A percentile compares a stretch with the other conserved stretches of the same genome.
phyloP scores from a whole-genome alignment of 64 coral and sea anemone species.

The Pachyseris speciosa region DNA sequence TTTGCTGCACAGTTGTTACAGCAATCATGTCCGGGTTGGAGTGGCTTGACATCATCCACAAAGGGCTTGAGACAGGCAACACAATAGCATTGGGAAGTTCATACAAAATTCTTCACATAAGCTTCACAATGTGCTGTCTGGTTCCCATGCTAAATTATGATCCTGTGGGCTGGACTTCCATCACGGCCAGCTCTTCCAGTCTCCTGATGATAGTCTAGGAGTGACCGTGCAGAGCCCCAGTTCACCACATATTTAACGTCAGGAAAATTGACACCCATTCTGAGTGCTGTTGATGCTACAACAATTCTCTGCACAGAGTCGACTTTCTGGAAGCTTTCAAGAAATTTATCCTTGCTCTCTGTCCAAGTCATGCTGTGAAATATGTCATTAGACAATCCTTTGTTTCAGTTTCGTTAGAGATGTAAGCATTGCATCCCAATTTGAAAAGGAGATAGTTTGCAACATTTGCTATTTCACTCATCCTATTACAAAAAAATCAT shows the following conservation, averaged over 20 bases:
- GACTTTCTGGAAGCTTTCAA: neutral
- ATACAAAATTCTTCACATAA: neutral
- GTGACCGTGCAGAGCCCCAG: neutral
- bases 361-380: neutral
- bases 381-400: conserved; percentile 27
- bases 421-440: no score
- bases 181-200: no score
- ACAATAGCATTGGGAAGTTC: neutral
- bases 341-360: neutral
- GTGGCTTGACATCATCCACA: neutral
- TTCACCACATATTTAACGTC: neutral
- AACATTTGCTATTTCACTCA: no score
- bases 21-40: neutral
- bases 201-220: neutral
- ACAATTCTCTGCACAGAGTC: neutral
- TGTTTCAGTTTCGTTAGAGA: no score
- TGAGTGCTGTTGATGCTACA: neutral
- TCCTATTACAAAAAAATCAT: no score
- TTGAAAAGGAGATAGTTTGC: no score
- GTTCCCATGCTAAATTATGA: neutral
- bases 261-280: neutral
- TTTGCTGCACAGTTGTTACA: no score
- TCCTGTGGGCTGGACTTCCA: neutral
- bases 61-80: neutral
- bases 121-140: neutral